Evolutionary conservation across 2,113 vertebrate genomes (phyloP), one percentile per base, ranked within the genome.

Genomic region (Psittacus erithacus): DNA sequence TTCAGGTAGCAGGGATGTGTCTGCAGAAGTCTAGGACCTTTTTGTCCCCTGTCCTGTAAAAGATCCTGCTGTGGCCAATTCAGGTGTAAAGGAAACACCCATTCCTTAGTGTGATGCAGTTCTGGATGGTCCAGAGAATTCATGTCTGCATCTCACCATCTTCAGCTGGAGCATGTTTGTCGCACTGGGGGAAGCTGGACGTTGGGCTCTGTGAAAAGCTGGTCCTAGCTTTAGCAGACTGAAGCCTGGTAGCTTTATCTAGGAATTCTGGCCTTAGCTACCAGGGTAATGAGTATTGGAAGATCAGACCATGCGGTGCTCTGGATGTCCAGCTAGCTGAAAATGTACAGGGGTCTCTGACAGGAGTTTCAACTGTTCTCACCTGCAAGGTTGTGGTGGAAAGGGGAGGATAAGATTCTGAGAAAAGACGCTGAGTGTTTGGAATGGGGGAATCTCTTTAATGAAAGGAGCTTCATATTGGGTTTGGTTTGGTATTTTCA

Each of bases 121-220:
- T 64, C 14, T 29, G 78, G 23, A 16, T 43, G 44, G 28, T 24
- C 60, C 14, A 6, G 7, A 12, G 53, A 33, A 17, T 29, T 60
- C 31, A 49, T 39, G 55, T 28, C 49, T 22, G 50, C 17, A 6
- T 53, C 19, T 44, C 43, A 28, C 17, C 41, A 3, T 12, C 55
- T 46, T 52, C 38, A n/a, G 6, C n/a, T 1, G 3, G 41, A 6
- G 24, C 9, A 0, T 24, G 50, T 49, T 44, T 41, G 29, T 62
- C 75, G 6, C 27, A 5, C 6, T 8, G 1, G 7, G 33, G 50
- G 25, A 27, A 52, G 44, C 25, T 63, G 35, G 29, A 10, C 20
- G 6, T 13, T 14, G 67, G 52, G 25, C 28, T 81, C 23, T 24
- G 23, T n/a, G 75, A 11, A 38, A 35, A 38, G 38, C 39, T 59